A percentile compares a stretch with the other conserved stretches of the same genome.
Conservation (phyloP, 2,797 vertebrate genomes). For the Apogon hyalosoma region DNA sequence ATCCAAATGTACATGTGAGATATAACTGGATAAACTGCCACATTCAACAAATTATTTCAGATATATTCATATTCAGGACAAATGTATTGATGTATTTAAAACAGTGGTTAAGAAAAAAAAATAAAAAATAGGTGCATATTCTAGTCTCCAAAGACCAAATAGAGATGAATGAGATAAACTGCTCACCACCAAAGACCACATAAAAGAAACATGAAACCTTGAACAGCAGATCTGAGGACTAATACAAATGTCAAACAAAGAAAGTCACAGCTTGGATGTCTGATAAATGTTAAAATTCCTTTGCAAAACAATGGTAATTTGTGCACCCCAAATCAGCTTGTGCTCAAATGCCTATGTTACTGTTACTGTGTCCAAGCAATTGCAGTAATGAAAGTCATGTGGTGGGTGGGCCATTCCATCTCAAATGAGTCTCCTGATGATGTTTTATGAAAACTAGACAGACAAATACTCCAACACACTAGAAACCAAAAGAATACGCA, state of each 20-base stretch:
- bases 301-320: background rate
- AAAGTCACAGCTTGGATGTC: background rate
- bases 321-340: slow-evolving; percentile 10
- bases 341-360: slow-evolving; percentile 1
- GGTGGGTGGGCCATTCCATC: slow-evolving; percentile 35
- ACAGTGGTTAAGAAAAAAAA: too few relatives aligned
- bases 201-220: slow-evolving; percentile 6
- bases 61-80: background rate
- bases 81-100: background rate
- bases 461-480: slow-evolving; percentile 28
- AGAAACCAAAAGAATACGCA: slow-evolving; percentile 42
- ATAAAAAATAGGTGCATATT: slow-evolving; percentile 1
- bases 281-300: background rate
- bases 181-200: background rate
- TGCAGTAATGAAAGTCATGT: slow-evolving; percentile 63
- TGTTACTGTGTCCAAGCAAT: slow-evolving; percentile 2
- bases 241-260: background rate
- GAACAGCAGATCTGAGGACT: background rate
- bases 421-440: slow-evolving; percentile 35
- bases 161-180: background rate
- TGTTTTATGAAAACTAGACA: slow-evolving; percentile 1
- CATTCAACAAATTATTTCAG: background rate
- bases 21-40: too few relatives aligned
- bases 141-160: slow-evolving; percentile 21
- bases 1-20: background rate